A percentile compares a stretch with the other conserved stretches of the same genome.
Evolutionary conservation across 2,888 invertebrate genomes (phyloP).

Genomic region (Acanthopleura granulata): DNA sequence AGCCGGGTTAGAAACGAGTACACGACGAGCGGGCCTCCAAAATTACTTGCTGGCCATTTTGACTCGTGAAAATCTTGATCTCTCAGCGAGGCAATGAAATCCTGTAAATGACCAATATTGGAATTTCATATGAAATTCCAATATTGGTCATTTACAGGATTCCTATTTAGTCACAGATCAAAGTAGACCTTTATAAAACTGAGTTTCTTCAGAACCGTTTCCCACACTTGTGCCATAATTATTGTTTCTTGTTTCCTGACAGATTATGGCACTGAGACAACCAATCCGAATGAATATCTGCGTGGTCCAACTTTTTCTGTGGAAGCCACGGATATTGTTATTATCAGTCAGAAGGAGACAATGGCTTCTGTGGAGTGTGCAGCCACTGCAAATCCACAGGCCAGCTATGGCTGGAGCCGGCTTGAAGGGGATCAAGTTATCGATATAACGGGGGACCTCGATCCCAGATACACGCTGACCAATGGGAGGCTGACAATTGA

Average conservation of each 20-base stretch:
- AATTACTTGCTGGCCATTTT: too few relatives aligned
- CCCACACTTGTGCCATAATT: neutral
- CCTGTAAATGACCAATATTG: too few relatives aligned
- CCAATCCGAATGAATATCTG: conserved; percentile 84
- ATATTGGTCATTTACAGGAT: too few relatives aligned
- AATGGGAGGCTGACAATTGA: conserved; percentile 88
- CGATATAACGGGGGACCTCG: conserved; percentile 71
- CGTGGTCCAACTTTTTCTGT: conserved; percentile 90
- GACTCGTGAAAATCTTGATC: too few relatives aligned
- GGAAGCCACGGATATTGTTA: conserved; percentile 75
- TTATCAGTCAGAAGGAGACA: conserved; percentile 31
- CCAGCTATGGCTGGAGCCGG: conserved; percentile 90
- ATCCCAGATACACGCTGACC: conserved; percentile 77
- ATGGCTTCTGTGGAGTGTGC: conserved; percentile 65
- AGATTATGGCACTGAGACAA: conserved; percentile 62
- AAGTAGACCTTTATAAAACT: too few relatives aligned
- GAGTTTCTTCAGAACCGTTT: too few relatives aligned
- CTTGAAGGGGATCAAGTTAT: conserved; percentile 25
- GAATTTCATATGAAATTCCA: too few relatives aligned
- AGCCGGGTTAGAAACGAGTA: too few relatives aligned
- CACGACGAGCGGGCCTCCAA: too few relatives aligned
- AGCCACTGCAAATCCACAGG: conserved; percentile 86
- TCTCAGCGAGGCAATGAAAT: too few relatives aligned
- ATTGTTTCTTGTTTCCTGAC: conserved; percentile 8
- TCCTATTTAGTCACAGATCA: too few relatives aligned